phyloP scores from a whole-genome alignment of 1,140 invertebrate genomes.

The Drosophila lowei region DNA sequence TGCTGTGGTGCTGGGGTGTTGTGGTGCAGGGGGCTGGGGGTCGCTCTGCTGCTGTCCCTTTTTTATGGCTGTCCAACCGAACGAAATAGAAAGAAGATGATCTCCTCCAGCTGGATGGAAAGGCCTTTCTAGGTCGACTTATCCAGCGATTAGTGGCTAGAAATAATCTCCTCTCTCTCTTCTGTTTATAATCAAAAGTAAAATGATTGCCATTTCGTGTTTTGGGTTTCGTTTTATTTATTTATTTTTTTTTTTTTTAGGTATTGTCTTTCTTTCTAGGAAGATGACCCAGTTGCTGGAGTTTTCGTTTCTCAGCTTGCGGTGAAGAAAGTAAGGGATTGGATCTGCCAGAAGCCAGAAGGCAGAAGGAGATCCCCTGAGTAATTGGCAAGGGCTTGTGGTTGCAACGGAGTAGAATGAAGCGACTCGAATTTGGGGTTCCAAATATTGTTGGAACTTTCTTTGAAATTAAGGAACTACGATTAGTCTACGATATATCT shows the following conservation, averaged over 20 bases:
- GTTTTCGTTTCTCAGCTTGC: slow-evolving; percentile 50
- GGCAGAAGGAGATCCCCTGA: background rate
- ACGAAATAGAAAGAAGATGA: slow-evolving; percentile 63
- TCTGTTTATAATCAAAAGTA: slow-evolving; percentile 80
- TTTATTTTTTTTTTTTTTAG: slow-evolving; percentile 7
- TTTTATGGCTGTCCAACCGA: slow-evolving; percentile 45
- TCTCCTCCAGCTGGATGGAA: slow-evolving; percentile 26
- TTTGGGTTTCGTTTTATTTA: slow-evolving; percentile 52
- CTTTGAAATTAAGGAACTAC: no score
- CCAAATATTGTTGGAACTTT: background rate
- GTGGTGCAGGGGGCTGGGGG: slow-evolving; percentile 7
- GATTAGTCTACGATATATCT: background rate
- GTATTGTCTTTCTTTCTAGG: slow-evolving; percentile 45
- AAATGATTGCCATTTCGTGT: slow-evolving; percentile 77
- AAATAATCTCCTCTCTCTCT: slow-evolving; percentile 47
- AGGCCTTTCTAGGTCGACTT: slow-evolving; percentile 50
- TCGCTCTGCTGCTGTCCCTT: slow-evolving; percentile 36
- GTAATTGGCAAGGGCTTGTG: slow-evolving; percentile 8
- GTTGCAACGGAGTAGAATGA: slow-evolving; percentile 24
- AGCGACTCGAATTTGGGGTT: slow-evolving; percentile 8
- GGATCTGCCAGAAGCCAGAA: slow-evolving; percentile 11
- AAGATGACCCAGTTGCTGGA: slow-evolving; percentile 67
- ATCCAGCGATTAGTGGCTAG: slow-evolving; percentile 49
- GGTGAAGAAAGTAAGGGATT: slow-evolving; percentile 64
- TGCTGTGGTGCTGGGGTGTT: no score